Conservation (phyloP, 1,140 invertebrate genomes). For the Marisa cornuarietis region DNA sequence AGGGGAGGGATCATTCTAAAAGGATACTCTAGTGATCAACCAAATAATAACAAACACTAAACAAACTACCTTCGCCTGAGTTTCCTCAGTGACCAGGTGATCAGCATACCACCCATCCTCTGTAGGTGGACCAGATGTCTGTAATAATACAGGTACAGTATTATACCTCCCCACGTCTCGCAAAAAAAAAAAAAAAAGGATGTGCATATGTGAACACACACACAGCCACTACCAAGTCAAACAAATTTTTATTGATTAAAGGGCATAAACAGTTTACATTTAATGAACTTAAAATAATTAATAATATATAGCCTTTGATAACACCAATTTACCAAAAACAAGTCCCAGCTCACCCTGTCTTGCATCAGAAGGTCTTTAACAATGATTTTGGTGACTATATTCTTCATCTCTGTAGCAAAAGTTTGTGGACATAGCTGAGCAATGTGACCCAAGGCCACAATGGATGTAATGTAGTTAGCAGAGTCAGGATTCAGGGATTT, state of each 20-base stretch:
- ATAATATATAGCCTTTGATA: too few relatives aligned
- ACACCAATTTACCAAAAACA: neutral
- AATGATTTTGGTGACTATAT: constrained; percentile 93
- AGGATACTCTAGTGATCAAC: too few relatives aligned
- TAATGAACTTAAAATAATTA: too few relatives aligned
- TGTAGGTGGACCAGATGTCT: constrained; percentile 52
- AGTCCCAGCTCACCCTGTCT: constrained; percentile 68
- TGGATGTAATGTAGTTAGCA: constrained; percentile 88
- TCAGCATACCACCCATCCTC: constrained; percentile 85
- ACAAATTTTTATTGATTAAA: too few relatives aligned
- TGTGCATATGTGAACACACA: too few relatives aligned
- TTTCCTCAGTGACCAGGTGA: constrained; percentile 88
- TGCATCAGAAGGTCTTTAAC: constrained; percentile 95
- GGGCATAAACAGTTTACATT: too few relatives aligned
- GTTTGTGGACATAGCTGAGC: constrained; percentile 87
- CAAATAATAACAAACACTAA: neutral
- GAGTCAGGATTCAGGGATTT: constrained; percentile 78
- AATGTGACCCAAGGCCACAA: constrained; percentile 93
- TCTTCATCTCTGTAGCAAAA: constrained; percentile 89
- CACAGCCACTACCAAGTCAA: too few relatives aligned
- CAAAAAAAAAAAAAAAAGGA: too few relatives aligned
- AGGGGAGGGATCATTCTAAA: too few relatives aligned
- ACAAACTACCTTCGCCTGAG: constrained; percentile 82
- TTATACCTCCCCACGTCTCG: too few relatives aligned
- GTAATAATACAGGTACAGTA: constrained; percentile 19